phyloP scores from a whole-genome alignment of 2,113 vertebrate species.

The Salvelinus fontinalis region DNA sequence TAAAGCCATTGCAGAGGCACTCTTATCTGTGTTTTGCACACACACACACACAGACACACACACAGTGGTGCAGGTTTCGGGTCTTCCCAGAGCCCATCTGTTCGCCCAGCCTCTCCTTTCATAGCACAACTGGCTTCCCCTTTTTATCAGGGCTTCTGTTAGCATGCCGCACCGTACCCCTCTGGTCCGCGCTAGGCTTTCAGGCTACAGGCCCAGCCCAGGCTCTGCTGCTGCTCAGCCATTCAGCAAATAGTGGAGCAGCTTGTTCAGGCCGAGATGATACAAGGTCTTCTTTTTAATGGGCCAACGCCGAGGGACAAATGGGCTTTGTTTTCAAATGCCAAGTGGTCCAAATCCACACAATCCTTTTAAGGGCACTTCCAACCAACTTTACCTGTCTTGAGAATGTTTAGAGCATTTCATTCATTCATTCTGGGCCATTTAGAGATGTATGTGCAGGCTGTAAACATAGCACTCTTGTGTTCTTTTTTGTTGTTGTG shows the following conservation, averaged over 20 bases:
- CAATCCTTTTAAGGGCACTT: not conserved
- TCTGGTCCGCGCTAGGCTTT: conserved; percentile 4
- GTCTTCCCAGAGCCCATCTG: conserved; percentile 57
- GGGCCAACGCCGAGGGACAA: not conserved
- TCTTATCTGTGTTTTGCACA: not conserved
- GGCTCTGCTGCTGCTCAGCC: not conserved
- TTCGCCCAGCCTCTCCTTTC: conserved; percentile 40
- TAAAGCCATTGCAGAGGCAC: not conserved
- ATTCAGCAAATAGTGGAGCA: conserved; percentile 6
- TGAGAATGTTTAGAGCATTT: not conserved
- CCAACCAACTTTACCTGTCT: conserved; percentile 2
- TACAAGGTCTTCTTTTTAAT: conserved; percentile 3
- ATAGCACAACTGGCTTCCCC: conserved; percentile 60
- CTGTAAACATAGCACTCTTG: not conserved
- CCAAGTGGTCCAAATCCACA: not conserved
- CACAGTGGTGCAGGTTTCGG: conserved; percentile 31
- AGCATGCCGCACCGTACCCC: not conserved
- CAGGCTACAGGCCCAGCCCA: not conserved
- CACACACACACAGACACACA: not conserved
- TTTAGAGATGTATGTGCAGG: no score
- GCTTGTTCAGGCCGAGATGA: conserved; percentile 8
- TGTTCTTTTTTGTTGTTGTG: not conserved
- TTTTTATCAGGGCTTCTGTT: conserved; percentile 51
- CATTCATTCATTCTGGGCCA: not conserved
- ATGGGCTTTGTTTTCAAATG: not conserved